These are phyloP conservation scores for Calycopis cecrops DNA, from an alignment of 1,140 invertebrate genomes.

Conservation along the genomic window DNA sequence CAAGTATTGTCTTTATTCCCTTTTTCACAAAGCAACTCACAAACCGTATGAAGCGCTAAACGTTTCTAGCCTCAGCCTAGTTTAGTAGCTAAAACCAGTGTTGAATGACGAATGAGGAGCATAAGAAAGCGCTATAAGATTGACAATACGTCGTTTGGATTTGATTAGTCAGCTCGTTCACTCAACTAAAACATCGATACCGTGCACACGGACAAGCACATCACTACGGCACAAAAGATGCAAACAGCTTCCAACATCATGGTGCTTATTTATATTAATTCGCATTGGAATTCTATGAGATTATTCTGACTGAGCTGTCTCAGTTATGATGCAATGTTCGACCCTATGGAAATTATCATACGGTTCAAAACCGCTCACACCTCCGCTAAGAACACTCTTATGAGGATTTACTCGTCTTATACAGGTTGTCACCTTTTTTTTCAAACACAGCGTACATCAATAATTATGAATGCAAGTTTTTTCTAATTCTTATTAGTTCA, in stretches of 20 bases:
- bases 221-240: slow-evolving; percentile 7
- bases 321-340: neutral
- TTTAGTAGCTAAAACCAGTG: no score
- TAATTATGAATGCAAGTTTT: neutral
- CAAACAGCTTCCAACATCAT: slow-evolving; percentile 11
- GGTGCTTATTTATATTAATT: slow-evolving; percentile 12
- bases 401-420: neutral
- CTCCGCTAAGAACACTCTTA: neutral
- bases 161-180: no score
- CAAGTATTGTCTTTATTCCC: no score
- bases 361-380: neutral
- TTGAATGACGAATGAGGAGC: no score
- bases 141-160: no score
- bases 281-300: slow-evolving; percentile 11
- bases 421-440: slow-evolving; percentile 1
- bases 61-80: no score
- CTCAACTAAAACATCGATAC: no score
- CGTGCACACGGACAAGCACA: neutral
- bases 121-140: no score
- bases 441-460: slow-evolving; percentile 1
- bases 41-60: no score
- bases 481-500: no score
- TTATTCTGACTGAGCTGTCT: slow-evolving; percentile 3
- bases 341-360: neutral
- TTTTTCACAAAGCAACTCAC: no score